Conservation (phyloP, 1,140 invertebrate genomes). For the Calosoma granatense region DNA sequence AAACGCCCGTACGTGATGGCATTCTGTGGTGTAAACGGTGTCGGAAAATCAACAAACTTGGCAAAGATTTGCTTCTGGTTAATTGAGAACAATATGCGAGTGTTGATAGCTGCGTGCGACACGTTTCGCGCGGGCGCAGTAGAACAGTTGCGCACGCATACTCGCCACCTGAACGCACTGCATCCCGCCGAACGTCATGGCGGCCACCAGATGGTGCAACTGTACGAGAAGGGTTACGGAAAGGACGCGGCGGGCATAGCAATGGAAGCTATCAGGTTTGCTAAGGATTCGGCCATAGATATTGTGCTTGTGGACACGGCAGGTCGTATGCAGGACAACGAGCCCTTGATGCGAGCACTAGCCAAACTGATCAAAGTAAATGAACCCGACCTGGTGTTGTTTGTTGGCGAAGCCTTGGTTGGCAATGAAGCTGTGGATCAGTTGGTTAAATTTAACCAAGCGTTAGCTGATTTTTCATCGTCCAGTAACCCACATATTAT, state of each 20-base stretch:
- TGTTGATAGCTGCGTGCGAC: slow-evolving; percentile 97
- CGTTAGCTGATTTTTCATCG: slow-evolving; percentile 79
- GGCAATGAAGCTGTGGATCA: slow-evolving; percentile 99
- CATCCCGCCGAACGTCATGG: slow-evolving; percentile 70
- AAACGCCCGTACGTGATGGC: slow-evolving; percentile 87
- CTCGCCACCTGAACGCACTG: slow-evolving; percentile 84
- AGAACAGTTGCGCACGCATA: slow-evolving; percentile 95
- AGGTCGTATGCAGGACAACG: slow-evolving; percentile 99
- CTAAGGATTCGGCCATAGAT: slow-evolving; percentile 72
- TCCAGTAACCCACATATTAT: slow-evolving; percentile 82
- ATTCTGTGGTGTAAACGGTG: slow-evolving; percentile 98
- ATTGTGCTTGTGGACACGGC: slow-evolving; percentile 96
- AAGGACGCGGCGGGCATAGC: slow-evolving; percentile 98
- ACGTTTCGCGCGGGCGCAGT: slow-evolving; percentile 99
- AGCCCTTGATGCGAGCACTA: slow-evolving; percentile 93
- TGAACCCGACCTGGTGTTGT: slow-evolving; percentile 93
- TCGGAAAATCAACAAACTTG: slow-evolving; percentile 98
- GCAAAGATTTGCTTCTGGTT: slow-evolving; percentile 99
- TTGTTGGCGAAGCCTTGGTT: slow-evolving; percentile 97
- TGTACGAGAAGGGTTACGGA: slow-evolving; percentile 97
- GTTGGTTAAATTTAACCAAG: slow-evolving; percentile 97
- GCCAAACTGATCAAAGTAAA: slow-evolving; percentile 86
- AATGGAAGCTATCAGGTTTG: slow-evolving; percentile 89
- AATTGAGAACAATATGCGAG: slow-evolving; percentile 93
- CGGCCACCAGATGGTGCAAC: slow-evolving; percentile 71